Percentiles rank a stretch among this genome's conserved stretches.
Evolutionary conservation across 2,113 vertebrate genomes (phyloP).

Genomic region (Mormyrus iriodes): DNA sequence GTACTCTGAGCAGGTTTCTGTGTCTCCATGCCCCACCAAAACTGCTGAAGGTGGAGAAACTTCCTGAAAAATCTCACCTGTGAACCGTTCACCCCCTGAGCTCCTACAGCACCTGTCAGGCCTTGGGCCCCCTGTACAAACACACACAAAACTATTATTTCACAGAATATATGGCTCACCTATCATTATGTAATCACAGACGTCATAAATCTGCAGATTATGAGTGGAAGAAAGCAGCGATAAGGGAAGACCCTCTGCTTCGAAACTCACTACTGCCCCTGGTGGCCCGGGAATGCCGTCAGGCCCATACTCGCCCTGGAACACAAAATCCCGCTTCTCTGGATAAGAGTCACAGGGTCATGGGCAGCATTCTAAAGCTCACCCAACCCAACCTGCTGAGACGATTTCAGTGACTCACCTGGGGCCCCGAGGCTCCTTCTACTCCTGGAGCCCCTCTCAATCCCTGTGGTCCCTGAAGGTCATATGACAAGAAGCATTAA

Average conservation of each 20-base stretch:
- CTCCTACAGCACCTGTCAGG: slow-evolving; percentile 57
- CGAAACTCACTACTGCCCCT: slow-evolving; percentile 63
- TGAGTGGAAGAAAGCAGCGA: background rate
- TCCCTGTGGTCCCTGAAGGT: slow-evolving; percentile 64
- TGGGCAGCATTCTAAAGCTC: background rate
- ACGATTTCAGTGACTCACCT: slow-evolving; percentile 57
- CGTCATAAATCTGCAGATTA: background rate
- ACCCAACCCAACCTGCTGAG: background rate
- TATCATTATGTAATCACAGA: background rate
- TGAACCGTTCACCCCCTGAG: slow-evolving; percentile 69
- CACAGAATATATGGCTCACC: background rate
- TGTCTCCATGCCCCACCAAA: slow-evolving; percentile 13
- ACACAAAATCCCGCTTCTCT: background rate
- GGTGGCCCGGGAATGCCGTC: slow-evolving; percentile 58
- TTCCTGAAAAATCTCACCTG: slow-evolving; percentile 54
- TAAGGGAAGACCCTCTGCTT: background rate
- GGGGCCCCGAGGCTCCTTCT: slow-evolving; percentile 61
- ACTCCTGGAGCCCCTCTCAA: slow-evolving; percentile 59
- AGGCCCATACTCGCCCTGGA: slow-evolving; percentile 70
- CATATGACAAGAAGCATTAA: slow-evolving; percentile 28
- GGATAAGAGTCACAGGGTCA: background rate
- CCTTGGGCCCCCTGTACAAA: slow-evolving; percentile 63
- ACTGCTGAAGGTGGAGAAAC: background rate
- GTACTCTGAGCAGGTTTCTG: slow-evolving; percentile 7
- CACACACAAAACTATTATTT: slow-evolving; percentile 12